A percentile compares a stretch with the other conserved stretches of the same genome.
Evolutionary conservation across 2,797 vertebrate species (phyloP).

Genomic region (Rachycentron canadum): DNA sequence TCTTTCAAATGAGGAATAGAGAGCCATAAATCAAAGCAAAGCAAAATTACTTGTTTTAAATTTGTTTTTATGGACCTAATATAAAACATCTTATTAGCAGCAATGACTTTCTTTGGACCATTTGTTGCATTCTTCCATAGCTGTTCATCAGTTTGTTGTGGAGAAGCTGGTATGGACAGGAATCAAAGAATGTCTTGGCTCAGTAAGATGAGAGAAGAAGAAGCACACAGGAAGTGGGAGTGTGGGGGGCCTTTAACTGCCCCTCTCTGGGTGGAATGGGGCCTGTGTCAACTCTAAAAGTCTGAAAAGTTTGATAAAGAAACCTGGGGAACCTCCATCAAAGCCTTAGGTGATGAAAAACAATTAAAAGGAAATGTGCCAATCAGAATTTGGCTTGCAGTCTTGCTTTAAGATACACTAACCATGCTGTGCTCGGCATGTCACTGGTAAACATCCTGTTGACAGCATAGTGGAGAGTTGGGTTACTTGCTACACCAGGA

Average conservation of each 20-base stretch:
- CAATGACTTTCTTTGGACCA: constrained; percentile 16
- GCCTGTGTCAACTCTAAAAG: constrained; percentile 31
- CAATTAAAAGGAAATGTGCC: background rate
- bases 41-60: background rate
- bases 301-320: constrained; percentile 52
- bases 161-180: constrained; percentile 45
- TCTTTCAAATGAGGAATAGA: constrained; percentile 3
- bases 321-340: constrained; percentile 18
- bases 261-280: constrained; percentile 43
- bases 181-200: constrained; percentile 72
- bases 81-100: constrained; percentile 13
- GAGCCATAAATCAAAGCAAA: constrained; percentile 2
- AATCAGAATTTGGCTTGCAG: constrained; percentile 3
- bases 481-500: constrained; percentile 42
- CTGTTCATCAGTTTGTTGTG: constrained; percentile 37
- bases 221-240: constrained; percentile 60
- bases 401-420: constrained; percentile 14
- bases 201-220: constrained; percentile 67
- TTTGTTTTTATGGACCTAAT: background rate
- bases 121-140: constrained; percentile 32
- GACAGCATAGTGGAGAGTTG: constrained; percentile 47
- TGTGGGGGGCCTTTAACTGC: constrained; percentile 42
- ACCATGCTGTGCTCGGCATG: constrained; percentile 13
- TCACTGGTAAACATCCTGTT: constrained; percentile 54
- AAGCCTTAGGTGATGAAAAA: constrained; percentile 34